These are phyloP conservation scores for Drosophila nannoptera DNA, from an alignment of 1,140 invertebrate species.

Conservation along the genomic window DNA sequence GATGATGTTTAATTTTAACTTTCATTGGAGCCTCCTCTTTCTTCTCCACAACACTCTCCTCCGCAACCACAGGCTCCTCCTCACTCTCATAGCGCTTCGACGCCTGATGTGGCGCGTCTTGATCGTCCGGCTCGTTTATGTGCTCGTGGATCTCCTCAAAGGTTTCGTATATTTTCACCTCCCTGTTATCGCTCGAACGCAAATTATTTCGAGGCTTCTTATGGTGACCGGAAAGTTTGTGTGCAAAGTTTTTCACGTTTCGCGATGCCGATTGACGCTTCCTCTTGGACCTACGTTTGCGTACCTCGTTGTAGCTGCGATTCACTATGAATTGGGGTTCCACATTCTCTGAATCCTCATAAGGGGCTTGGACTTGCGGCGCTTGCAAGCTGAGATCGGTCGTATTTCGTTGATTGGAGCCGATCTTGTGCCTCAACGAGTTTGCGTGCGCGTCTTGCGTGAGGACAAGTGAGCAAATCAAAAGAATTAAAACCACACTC, in stretches of 20 bases:
- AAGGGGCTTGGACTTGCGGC: neutral
- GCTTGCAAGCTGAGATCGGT: conserved; percentile 1
- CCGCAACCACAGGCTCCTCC: conserved; percentile 11
- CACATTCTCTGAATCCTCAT: conserved; percentile 3
- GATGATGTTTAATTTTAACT: conserved; percentile 82
- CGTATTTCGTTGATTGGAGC: conserved; percentile 2
- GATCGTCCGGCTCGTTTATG: conserved; percentile 33
- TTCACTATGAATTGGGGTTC: neutral
- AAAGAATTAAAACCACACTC: conserved; percentile 12
- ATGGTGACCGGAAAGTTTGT: conserved; percentile 9
- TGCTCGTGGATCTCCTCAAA: conserved; percentile 61
- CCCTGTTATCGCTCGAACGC: conserved; percentile 12
- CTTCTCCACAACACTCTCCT: conserved; percentile 5
- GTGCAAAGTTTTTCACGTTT: conserved; percentile 1
- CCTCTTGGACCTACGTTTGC: conserved; percentile 16
- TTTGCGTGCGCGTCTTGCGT: conserved; percentile 1
- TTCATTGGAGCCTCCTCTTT: conserved; percentile 42
- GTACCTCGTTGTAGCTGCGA: conserved; percentile 17
- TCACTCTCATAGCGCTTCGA: conserved; percentile 42
- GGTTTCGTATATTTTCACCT: conserved; percentile 41
- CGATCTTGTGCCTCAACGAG: conserved; percentile 5
- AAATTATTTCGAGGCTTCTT: conserved; percentile 13
- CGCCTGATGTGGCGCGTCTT: conserved; percentile 44
- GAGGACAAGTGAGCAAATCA: conserved; percentile 16
- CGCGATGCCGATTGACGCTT: conserved; percentile 17